A percentile compares a stretch with the other conserved stretches of the same genome.
Conservation (phyloP, 2,888 invertebrate genomes). For the Dryococelus australis region DNA sequence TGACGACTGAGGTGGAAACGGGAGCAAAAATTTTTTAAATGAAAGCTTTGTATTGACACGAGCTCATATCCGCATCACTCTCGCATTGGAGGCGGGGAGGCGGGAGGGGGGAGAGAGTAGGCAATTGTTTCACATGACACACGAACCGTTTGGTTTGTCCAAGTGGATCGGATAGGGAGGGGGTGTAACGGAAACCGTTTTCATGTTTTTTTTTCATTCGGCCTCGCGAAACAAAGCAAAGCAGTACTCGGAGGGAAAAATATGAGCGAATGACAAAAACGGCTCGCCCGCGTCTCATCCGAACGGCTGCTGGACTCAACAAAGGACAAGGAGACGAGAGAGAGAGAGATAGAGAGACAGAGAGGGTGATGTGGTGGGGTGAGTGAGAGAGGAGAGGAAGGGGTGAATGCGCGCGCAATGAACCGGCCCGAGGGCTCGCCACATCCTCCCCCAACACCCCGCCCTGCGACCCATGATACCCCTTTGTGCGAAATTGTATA, state of each 20-base stretch:
- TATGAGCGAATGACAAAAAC: constrained; percentile 7
- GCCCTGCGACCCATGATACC: not conserved
- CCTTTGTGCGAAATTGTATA: constrained; percentile 35
- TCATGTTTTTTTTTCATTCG: not conserved
- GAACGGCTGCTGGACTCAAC: not conserved
- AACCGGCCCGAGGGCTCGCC: not conserved
- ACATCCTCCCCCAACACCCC: not conserved
- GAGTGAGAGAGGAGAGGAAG: not conserved
- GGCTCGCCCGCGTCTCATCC: not conserved
- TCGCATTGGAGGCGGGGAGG: not conserved
- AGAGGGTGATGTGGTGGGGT: not conserved
- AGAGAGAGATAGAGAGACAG: not conserved
- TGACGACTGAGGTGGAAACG: not conserved
- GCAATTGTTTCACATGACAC: constrained; percentile 12
- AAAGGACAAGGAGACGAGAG: not conserved
- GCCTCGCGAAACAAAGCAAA: not conserved
- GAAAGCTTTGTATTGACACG: constrained; percentile 8
- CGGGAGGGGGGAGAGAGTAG: not conserved
- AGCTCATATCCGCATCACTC: not conserved
- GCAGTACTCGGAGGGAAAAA: not conserved
- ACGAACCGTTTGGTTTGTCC: not conserved
- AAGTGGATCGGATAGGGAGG: not conserved
- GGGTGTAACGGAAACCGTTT: not conserved
- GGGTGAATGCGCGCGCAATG: not conserved
- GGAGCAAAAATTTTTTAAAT: not conserved